These are phyloP conservation scores for Meda fulgida DNA, from an alignment of 2,797 vertebrate species.

Conservation along the genomic window DNA sequence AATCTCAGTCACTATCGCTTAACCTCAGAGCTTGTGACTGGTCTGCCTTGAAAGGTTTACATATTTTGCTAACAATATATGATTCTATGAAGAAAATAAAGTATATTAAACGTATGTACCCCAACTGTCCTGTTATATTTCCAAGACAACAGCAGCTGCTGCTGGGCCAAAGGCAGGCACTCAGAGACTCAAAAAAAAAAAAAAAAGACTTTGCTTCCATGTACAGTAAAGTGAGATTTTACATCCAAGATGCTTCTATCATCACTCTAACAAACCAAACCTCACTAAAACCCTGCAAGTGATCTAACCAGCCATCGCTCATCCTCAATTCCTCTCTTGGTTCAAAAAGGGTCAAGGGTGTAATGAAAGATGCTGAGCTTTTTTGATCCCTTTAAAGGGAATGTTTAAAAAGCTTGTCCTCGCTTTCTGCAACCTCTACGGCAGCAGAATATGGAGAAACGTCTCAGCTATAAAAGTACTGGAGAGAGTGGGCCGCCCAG, in stretches of 20 bases:
- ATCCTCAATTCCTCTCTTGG: background rate
- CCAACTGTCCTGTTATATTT: slow-evolving; percentile 1
- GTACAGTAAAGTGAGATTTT: background rate
- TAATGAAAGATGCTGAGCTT: slow-evolving; percentile 41
- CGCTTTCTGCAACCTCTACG: slow-evolving; percentile 1
- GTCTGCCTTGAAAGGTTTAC: background rate
- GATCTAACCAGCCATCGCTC: background rate
- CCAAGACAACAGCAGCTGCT: slow-evolving; percentile 27
- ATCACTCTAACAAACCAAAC: slow-evolving; percentile 1
- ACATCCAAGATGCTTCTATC: background rate
- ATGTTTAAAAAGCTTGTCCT: slow-evolving; percentile 22
- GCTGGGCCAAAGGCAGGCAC: background rate
- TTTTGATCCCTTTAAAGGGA: slow-evolving; percentile 7
- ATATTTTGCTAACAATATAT: background rate
- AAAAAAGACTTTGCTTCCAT: background rate
- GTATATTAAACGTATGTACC: background rate
- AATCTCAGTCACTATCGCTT: background rate
- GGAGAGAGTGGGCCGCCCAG: slow-evolving; percentile 22
- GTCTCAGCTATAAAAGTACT: background rate
- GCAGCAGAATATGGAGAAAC: slow-evolving; percentile 1
- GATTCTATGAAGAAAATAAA: background rate
- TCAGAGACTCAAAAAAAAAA: background rate
- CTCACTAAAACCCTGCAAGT: slow-evolving; percentile 1
- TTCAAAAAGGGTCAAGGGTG: slow-evolving; percentile 7
- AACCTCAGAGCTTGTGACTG: background rate